Conservation (phyloP, 2,797 vertebrate species). For the Psittacula derbiana region DNA sequence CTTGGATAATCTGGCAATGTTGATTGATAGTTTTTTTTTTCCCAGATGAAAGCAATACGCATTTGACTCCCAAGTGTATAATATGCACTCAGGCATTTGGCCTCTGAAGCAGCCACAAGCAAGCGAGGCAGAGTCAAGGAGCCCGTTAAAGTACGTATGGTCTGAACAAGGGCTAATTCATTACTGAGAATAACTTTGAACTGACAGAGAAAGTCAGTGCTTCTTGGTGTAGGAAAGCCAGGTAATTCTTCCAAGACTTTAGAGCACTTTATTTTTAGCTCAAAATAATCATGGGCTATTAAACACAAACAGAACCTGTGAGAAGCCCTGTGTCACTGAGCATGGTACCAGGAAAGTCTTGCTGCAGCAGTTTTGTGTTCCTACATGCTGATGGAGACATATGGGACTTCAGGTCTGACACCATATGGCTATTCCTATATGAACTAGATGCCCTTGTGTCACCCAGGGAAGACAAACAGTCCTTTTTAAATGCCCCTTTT, state of each 20-base stretch:
- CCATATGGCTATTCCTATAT: not conserved
- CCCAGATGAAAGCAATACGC: not conserved
- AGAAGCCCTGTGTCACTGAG: not conserved
- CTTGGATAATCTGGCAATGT: not conserved
- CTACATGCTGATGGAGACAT: fast-evolving
- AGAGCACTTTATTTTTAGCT: not conserved
- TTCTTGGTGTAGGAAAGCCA: not conserved
- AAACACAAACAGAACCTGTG: not conserved
- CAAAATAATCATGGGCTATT: not conserved
- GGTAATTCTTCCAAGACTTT: not conserved
- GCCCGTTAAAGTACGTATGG: not conserved
- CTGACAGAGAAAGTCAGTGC: not conserved
- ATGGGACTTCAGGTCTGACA: not conserved
- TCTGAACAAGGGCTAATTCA: not conserved
- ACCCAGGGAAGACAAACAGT: not conserved
- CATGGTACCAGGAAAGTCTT: fast-evolving
- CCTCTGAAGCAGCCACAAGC: not conserved
- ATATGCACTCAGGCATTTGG: not conserved
- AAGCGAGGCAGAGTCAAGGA: not conserved
- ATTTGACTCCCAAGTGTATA: not conserved
- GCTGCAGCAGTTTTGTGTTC: not conserved
- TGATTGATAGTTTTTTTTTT: not conserved
- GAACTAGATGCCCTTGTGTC: not conserved
- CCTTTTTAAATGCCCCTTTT: not conserved
- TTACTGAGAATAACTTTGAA: not conserved